These are phyloP conservation scores for Dendropsophus ebraccatus DNA, from an alignment of 2,113 vertebrate genomes.

Conservation along the genomic window DNA sequence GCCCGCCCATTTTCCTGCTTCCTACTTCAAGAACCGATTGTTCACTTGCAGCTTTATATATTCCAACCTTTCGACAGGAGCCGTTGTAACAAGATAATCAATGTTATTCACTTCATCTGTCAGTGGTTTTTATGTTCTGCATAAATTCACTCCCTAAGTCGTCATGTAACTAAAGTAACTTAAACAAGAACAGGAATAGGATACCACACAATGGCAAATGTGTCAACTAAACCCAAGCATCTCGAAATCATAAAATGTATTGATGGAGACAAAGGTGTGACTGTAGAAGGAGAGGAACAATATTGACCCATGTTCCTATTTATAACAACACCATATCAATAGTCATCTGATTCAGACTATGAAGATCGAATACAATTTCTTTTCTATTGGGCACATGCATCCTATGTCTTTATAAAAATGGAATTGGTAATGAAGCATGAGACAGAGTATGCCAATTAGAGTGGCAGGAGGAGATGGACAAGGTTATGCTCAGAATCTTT, in stretches of 20 bases:
- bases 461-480: slow-evolving; percentile 38
- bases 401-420: slow-evolving; percentile 36
- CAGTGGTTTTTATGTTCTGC: background rate
- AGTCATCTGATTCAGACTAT: slow-evolving; percentile 49
- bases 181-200: background rate
- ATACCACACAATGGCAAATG: background rate
- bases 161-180: background rate
- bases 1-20: background rate
- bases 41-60: background rate
- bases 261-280: slow-evolving; percentile 51
- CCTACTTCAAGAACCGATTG: background rate
- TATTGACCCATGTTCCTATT: slow-evolving; percentile 55
- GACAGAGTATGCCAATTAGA: slow-evolving; percentile 11
- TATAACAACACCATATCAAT: slow-evolving; percentile 54
- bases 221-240: background rate
- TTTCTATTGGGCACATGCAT: slow-evolving; percentile 30
- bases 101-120: background rate
- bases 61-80: background rate
- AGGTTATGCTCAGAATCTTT: slow-evolving; percentile 37
- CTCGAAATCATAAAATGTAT: slow-evolving; percentile 41
- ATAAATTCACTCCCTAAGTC: background rate
- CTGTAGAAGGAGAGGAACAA: background rate
- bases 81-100: background rate
- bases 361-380: slow-evolving; percentile 50
- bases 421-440: slow-evolving; percentile 48